Base-by-base conservation (phyloP, 2,888 invertebrate genomes). In the Pollenia labialis region DNA sequence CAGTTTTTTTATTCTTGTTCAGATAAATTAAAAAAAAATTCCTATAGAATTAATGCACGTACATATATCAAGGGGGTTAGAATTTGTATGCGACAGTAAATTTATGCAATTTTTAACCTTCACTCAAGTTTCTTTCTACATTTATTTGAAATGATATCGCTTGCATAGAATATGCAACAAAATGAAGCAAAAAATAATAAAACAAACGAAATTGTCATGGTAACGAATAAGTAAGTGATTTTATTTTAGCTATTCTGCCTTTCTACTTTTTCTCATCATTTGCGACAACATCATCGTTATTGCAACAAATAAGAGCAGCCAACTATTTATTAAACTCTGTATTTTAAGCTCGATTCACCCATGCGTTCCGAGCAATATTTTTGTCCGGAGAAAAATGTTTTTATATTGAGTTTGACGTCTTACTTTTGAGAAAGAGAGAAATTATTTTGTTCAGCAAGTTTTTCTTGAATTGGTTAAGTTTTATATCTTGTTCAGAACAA, bases 221-320 rank as follows among this genome's bases (percentile, higher is more conserved):
- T 62, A 71, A 80, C 69, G 80, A 71, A 62, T 54, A 62, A 72
- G 64, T 81, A 64, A 64, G 81, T 64, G 64, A 56, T 72, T 56
- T 7, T 14, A 1, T 81, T 72, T 71, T 56, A 44, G 10, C 16
- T 40, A 48, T 62, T 50, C 40, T 42, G 4, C 18, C 58, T 58
- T 40, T 81, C 23, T 60, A 40, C 18, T 46, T 9, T 56, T 54
- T 10, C 2, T 60, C 18, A 10, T 14, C 48, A 50, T 2, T 69
- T 23, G 10, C 12, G 32, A 16, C 23, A 44, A 4, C n/a, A 23
- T 12, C 12, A 60, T 50, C n/a, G 23, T 79, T 50, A 72, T 72
- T 58, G 50, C 62, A 60, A 74, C 54, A 80, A 85, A 80, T 85
- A 60, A 72, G 40, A 79, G 23, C 48, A 48, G 32, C 10, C 32